phyloP scores from a whole-genome alignment of 2,113 vertebrate species.

The zebrafish (Danio rerio) region DNA sequence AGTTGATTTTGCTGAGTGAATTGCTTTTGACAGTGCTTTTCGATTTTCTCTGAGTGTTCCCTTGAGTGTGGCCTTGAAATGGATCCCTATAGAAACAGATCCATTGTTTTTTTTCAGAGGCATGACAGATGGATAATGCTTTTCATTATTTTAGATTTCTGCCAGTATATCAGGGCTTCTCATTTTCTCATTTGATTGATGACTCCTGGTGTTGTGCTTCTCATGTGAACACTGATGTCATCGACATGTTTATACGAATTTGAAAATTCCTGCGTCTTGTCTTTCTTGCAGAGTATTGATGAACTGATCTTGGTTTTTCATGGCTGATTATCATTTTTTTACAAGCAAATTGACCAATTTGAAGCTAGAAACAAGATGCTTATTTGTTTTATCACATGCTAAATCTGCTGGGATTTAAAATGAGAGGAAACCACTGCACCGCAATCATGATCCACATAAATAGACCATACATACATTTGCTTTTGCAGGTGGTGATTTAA shows the following conservation, averaged over 20 bases:
- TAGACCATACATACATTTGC: no score
- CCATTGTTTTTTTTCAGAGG: constrained; percentile 26
- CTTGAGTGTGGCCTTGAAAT: constrained; percentile 25
- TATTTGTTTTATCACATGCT: no score
- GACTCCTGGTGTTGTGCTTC: background rate
- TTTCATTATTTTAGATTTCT: constrained; percentile 43
- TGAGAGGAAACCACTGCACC: no score
- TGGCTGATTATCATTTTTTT: no score
- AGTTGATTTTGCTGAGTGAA: constrained; percentile 26
- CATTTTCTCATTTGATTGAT: constrained; percentile 27
- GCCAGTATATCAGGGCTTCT: constrained; percentile 22
- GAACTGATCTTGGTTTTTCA: no score
- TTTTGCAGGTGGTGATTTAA: no score
- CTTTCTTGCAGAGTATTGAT: background rate
- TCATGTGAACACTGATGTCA: background rate
- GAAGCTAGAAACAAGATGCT: no score
- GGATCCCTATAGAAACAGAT: constrained; percentile 39
- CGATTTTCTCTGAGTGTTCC: constrained; percentile 27
- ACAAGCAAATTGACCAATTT: no score
- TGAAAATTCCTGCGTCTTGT: constrained; percentile 20
- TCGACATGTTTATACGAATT: background rate
- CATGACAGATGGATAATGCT: constrained; percentile 41
- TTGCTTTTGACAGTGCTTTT: constrained; percentile 3
- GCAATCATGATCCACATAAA: no score
- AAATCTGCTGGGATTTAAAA: no score